Percentiles rank a stretch among this genome's conserved stretches.
Evolutionary conservation across 1,140 invertebrate species (phyloP).

Genomic region (Panagrolaimus sp.): DNA sequence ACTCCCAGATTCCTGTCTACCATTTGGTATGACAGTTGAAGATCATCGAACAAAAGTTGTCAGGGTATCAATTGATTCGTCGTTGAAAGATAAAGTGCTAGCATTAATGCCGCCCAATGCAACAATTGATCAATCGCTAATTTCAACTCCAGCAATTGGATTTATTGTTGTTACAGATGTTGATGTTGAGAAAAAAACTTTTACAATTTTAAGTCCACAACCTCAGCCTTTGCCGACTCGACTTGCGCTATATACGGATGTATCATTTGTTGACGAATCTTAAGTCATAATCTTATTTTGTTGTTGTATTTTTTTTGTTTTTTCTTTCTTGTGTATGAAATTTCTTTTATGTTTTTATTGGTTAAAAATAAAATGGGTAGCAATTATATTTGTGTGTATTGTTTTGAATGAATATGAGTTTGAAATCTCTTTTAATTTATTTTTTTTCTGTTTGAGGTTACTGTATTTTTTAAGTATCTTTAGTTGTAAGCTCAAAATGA

Average conservation of each 20-base stretch:
- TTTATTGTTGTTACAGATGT: conserved; percentile 31
- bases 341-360: no score
- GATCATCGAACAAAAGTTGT: conserved; percentile 39
- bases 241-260: conserved; percentile 27
- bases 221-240: conserved; percentile 29
- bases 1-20: conserved; percentile 40
- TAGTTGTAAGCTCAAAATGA: no score
- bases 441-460: no score
- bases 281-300: background rate
- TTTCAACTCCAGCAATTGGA: conserved; percentile 28
- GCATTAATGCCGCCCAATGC: conserved; percentile 35
- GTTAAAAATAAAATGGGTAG: no score
- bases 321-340: no score
- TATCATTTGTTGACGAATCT: conserved; percentile 26
- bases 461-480: no score
- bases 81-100: conserved; percentile 29
- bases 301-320: no score
- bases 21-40: conserved; percentile 37
- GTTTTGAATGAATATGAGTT: no score
- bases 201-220: conserved; percentile 36
- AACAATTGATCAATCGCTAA: conserved; percentile 23
- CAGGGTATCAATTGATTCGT: conserved; percentile 13
- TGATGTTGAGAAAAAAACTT: conserved; percentile 30
- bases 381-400: no score
- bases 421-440: no score